Percentiles rank a stretch among this genome's conserved stretches.
These are phyloP conservation scores for Clarias magur DNA, from an alignment of 2,113 vertebrate genomes.

Conservation along the genomic window DNA sequence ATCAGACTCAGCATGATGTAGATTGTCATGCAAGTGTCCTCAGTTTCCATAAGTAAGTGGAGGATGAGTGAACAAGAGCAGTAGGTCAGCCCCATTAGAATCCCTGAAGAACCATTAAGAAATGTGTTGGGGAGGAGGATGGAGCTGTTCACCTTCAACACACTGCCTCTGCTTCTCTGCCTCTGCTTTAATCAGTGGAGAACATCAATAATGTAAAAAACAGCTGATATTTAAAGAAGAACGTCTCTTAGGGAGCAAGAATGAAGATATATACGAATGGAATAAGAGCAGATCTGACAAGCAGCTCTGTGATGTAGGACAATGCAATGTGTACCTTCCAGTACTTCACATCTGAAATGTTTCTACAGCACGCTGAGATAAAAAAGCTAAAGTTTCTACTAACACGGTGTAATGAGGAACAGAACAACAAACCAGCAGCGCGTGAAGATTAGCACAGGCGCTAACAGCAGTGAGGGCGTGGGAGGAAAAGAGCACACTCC, in stretches of 20 bases:
- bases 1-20: conserved; percentile 27
- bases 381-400: not conserved
- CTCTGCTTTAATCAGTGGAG: conserved; percentile 45
- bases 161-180: not conserved
- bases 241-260: conserved; percentile 42
- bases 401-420: not conserved
- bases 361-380: not conserved
- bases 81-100: conserved; percentile 57
- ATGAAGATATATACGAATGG: not conserved
- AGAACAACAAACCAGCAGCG: not conserved
- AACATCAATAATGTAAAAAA: conserved; percentile 60
- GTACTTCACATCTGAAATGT: not conserved
- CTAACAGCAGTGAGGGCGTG: not conserved
- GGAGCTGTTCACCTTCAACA: conserved; percentile 63
- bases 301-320: not conserved
- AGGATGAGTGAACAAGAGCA: conserved; percentile 56
- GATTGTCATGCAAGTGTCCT: conserved; percentile 31
- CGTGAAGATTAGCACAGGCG: not conserved
- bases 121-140: conserved; percentile 47
- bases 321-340: not conserved
- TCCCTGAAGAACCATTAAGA: conserved; percentile 65
- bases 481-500: not conserved
- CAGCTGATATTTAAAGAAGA: conserved; percentile 8
- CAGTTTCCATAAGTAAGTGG: conserved; percentile 56
- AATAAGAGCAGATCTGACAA: conserved; percentile 35